These are phyloP conservation scores for Argyrosomus japonicus DNA, from an alignment of 2,113 vertebrate genomes.

Conservation along the genomic window DNA sequence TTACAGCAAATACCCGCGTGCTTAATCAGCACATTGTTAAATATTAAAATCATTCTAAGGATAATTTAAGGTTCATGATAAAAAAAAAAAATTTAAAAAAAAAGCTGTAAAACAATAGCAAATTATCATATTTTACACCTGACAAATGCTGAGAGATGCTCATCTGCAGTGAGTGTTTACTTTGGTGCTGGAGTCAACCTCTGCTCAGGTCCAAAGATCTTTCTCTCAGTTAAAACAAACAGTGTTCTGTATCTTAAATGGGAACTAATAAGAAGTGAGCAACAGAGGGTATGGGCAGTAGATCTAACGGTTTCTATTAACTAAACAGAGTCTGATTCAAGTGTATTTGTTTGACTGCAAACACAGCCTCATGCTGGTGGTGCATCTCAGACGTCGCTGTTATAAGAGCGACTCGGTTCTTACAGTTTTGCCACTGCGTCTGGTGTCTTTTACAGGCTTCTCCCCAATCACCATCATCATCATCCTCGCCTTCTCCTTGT, in stretches of 20 bases:
- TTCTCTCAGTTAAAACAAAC: neutral
- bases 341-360: slow-evolving; percentile 8
- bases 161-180: slow-evolving; percentile 9
- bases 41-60: slow-evolving; percentile 60
- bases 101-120: neutral
- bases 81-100: slow-evolving; percentile 31
- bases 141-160: neutral
- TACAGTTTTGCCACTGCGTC: slow-evolving; percentile 38
- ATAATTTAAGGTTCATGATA: slow-evolving; percentile 36
- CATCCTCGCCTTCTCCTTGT: slow-evolving; percentile 20
- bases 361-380: slow-evolving; percentile 59
- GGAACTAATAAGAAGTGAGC: neutral
- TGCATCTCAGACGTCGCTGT: slow-evolving; percentile 9
- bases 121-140: slow-evolving; percentile 7
- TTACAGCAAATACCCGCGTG: slow-evolving; percentile 62
- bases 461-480: slow-evolving; percentile 8
- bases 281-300: neutral
- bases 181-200: slow-evolving; percentile 29
- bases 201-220: slow-evolving; percentile 2
- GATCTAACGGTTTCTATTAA: neutral
- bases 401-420: slow-evolving; percentile 75
- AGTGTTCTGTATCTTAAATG: slow-evolving; percentile 10
- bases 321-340: slow-evolving; percentile 10
- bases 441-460: slow-evolving; percentile 20
- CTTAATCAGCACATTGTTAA: slow-evolving; percentile 48